Evolutionary conservation across 2,888 invertebrate genomes (phyloP).

Genomic region (Cantharis flavilabris): DNA sequence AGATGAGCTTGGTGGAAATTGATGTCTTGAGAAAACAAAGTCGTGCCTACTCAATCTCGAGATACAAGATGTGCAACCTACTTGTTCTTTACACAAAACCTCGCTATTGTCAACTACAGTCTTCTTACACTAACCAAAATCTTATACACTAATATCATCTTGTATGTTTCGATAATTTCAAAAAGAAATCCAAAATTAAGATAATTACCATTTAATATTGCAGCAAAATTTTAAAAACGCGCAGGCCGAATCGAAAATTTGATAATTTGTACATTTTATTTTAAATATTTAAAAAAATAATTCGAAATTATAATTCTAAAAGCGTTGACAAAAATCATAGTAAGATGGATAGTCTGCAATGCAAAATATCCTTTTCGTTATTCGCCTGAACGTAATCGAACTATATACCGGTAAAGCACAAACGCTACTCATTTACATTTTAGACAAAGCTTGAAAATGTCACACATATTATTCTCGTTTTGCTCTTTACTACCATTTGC

Average conservation of each 20-base stretch:
- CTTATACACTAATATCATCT: background rate
- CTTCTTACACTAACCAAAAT: constrained; percentile 6
- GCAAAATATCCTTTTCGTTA: background rate
- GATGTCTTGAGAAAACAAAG: constrained; percentile 34
- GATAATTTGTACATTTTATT: background rate
- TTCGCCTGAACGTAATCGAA: constrained; percentile 8
- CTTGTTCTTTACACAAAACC: constrained; percentile 27
- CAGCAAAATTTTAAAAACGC: background rate
- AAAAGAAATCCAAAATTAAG: background rate
- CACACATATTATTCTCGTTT: constrained; percentile 21
- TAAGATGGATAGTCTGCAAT: background rate
- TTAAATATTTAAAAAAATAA: background rate
- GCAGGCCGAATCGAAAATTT: background rate
- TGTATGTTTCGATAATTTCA: background rate
- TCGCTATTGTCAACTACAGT: constrained; percentile 25
- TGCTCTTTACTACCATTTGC: background rate
- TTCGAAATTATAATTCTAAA: background rate
- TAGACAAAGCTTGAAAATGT: constrained; percentile 24
- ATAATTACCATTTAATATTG: no score
- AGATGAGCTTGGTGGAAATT: constrained; percentile 31
- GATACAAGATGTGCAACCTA: constrained; percentile 36
- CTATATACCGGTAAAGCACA: constrained; percentile 29
- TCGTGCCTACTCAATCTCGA: constrained; percentile 34
- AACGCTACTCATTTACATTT: constrained; percentile 27
- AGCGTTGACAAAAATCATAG: background rate